Evolutionary conservation across 92 coral and sea anemone genomes (phyloP).

Genomic region (Porites evermanni): DNA sequence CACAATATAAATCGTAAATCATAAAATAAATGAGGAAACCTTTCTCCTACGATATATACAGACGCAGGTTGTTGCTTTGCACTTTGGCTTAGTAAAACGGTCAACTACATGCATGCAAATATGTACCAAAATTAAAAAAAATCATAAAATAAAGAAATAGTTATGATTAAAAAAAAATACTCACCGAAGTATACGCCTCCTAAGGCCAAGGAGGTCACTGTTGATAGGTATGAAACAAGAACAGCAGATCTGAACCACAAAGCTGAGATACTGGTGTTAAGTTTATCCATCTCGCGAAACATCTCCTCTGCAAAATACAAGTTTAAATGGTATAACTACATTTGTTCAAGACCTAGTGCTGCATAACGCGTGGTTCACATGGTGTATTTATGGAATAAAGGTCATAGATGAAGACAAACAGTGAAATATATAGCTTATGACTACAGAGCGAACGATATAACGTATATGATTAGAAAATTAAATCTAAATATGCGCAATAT

Average conservation of each 20-base stretch:
- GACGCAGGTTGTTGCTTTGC: too few species aligned
- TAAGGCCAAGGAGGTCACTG: constrained; percentile 44
- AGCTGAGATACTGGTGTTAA: constrained; percentile 62
- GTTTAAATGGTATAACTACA: not conserved
- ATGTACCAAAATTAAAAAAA: too few species aligned
- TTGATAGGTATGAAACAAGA: constrained; percentile 46
- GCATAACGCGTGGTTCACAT: not conserved
- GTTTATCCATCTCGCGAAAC: constrained; percentile 67
- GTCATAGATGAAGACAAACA: not conserved
- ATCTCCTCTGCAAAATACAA: constrained; percentile 51
- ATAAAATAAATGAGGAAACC: too few species aligned
- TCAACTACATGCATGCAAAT: too few species aligned
- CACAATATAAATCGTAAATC: too few species aligned
- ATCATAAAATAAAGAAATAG: not conserved
- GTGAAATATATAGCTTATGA: not conserved
- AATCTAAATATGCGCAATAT: not conserved
- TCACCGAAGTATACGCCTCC: constrained; percentile 65
- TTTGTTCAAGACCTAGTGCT: not conserved
- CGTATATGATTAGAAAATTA: not conserved
- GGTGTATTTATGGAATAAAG: not conserved
- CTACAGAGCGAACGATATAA: not conserved
- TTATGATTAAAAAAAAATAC: not conserved
- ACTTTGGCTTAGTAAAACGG: too few species aligned
- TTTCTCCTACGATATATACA: too few species aligned
- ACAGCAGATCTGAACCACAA: constrained; percentile 63